Base-by-base conservation (phyloP, 1,140 invertebrate genomes). In the Trichonephila inaurata region DNA sequence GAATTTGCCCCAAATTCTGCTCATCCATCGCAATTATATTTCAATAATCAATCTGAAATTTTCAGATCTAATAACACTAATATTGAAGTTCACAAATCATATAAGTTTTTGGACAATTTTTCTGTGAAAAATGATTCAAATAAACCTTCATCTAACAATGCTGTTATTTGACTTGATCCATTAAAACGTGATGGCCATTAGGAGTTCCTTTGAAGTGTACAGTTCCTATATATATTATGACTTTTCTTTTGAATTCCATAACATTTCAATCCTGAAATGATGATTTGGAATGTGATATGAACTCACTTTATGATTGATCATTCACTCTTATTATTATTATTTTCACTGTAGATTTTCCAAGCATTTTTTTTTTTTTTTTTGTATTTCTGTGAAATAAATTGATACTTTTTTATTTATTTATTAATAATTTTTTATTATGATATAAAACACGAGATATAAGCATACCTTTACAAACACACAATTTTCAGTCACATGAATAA, bases 21-120 rank as follows among this genome's bases (percentile, higher is more conserved):
- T 10, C n/a, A 82, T 44, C 28, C 72, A 1, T 18, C 62, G 19
- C 62, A 18, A 19, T 21, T 16, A 64, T 58, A 16, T 72, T 33
- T 62, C 1, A 44, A 14, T 12, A 88, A 88, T 58, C 64, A 51
- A 24, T 19, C 88, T 4, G 28, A 19, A 12, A 77, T 51, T 16
- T 40, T 82, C n/a, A 82, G 44, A 28, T 61, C 51, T 10, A 92
- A 92, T 28, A 92, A 92, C 40, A 92, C 90, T 12, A 92, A 92
- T 21, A 85, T 92, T 51, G 90, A 92, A 85, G 51, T 92, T 92
- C 90, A 92, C 21, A 85, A 85, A 92, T 64, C 90, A 16, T 92
- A 85, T 24, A 91, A 82, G 62, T 21, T 91, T 44, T 12, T 89
- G 24, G 40, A 72, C 12, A 19, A 61, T 24, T 24, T 85, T 24